Evolutionary conservation across 2,888 invertebrate species (phyloP), one percentile per base, ranked within the genome.

Genomic region (Limnephilus rhombicus): DNA sequence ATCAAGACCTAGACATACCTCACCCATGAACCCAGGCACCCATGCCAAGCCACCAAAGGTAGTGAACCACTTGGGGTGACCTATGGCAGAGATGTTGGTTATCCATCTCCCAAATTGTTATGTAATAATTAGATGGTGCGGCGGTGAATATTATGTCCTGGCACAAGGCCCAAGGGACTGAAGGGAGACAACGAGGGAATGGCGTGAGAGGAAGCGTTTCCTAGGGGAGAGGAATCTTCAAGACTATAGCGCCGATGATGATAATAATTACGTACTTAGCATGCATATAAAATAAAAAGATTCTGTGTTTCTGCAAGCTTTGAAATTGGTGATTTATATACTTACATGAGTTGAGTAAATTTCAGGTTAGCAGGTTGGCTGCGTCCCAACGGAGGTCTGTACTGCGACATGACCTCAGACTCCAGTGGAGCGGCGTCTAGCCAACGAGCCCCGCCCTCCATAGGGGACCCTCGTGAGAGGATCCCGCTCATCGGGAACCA

Each of bases 401-500:
- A 92, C 18, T 91, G 90, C 29, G 93, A 93, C 68, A 93, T 90
- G n/a, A 92, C 93, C 4, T 94, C 94, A 15, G 94, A 94, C 53
- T 94, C 94, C 34, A 93, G 93, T 87, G 90, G 92, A 29, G 94
- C 94, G 0, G 95, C 94, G 4, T 94, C 94, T 1, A 95, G 94
- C 2, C 95, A 95, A 93, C 94, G 95, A 68, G 94, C 95, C 0
- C 94, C 95, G 0, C 94, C 95, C 5, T 95, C 96, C 12, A 94
- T 94, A 5, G 94, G 95, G 80, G 96, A 96, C 85, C 94, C 95
- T 1, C 95, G 95, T 88, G 96, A 96, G 93, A 94, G 96, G 91
- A 95, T 95, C 0, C 96, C 96, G 0, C 94, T 96, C 2, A 94
- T 96, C 18, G 96, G 96, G 0, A 95, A 96, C 2, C 96, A 96